phyloP scores from a whole-genome alignment of 2,888 invertebrate species.

The Drosophila pullipes region DNA sequence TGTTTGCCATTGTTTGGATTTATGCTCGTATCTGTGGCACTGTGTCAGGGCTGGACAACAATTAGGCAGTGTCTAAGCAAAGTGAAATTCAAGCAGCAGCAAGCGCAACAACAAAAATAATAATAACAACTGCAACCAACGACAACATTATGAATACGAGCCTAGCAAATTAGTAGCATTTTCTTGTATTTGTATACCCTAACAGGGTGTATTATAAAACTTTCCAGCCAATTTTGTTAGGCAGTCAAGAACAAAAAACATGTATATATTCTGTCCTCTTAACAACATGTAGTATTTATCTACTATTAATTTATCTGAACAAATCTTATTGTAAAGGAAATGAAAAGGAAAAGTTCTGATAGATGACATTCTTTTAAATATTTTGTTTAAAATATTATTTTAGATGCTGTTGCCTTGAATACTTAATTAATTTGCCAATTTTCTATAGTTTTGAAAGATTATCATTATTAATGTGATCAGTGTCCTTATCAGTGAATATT shows the following conservation, averaged over 20 bases:
- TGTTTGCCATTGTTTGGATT: conserved; percentile 46
- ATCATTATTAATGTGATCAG: not conserved
- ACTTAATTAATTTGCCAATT: not conserved
- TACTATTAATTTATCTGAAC: not conserved
- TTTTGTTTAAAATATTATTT: not conserved
- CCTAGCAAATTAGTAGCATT: conserved; percentile 64
- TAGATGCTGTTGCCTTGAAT: too few species aligned
- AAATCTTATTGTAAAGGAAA: not conserved
- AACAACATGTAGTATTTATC: not conserved
- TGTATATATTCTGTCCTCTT: not conserved
- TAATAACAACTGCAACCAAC: conserved; percentile 18
- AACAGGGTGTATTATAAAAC: not conserved
- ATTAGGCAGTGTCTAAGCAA: conserved; percentile 56
- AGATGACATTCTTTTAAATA: not conserved
- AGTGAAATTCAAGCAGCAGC: conserved; percentile 8
- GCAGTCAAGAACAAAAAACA: not conserved
- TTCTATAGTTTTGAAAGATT: not conserved
- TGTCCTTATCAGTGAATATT: not conserved
- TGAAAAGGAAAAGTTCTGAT: too few species aligned
- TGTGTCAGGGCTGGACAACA: conserved; percentile 80
- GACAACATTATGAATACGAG: conserved; percentile 55
- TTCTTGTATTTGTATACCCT: conserved; percentile 36
- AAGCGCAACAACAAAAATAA: conserved; percentile 19
- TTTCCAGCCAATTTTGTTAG: too few species aligned
- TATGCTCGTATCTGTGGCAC: conserved; percentile 57